Evolutionary conservation across 1,140 invertebrate genomes (phyloP).

Genomic region (Neelides sp.): DNA sequence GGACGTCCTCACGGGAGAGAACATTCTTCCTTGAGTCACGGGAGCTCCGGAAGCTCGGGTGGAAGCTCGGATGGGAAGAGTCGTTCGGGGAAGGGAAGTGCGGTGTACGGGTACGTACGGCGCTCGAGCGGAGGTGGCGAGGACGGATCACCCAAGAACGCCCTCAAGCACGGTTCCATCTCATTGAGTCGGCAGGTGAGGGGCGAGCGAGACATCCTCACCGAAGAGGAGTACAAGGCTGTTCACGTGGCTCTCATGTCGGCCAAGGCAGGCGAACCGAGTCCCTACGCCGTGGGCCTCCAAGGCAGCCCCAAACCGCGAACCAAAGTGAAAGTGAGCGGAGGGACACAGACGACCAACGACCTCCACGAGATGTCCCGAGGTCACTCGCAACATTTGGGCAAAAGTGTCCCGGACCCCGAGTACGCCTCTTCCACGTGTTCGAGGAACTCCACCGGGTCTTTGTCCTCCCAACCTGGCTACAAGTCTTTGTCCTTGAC

Average conservation of each 20-base stretch:
- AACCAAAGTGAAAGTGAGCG: conserved; percentile 65
- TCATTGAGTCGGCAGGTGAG: background rate
- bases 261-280: conserved; percentile 6
- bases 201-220: conserved; percentile 13
- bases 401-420: background rate
- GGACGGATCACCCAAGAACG: background rate
- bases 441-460: conserved; percentile 17
- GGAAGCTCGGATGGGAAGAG: conserved; percentile 13
- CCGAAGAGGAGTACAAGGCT: conserved; percentile 42
- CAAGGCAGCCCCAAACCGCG: conserved; percentile 26
- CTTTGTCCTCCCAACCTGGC: conserved; percentile 11
- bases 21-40: conserved; percentile 17
- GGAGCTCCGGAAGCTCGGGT: conserved; percentile 20
- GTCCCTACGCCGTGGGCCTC: conserved; percentile 11
- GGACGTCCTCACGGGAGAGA: conserved; percentile 21
- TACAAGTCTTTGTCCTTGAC: conserved; percentile 58
- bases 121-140: conserved; percentile 7
- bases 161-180: background rate
- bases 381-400: conserved; percentile 21
- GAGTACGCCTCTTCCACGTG: conserved; percentile 39
- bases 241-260: conserved; percentile 68
- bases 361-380: conserved; percentile 43
- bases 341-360: conserved; percentile 74
- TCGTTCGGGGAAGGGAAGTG: conserved; percentile 3
- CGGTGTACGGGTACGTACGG: conserved; percentile 7